phyloP scores from a whole-genome alignment of 1,140 invertebrate genomes.

The Ceratosolen fusciceps region DNA sequence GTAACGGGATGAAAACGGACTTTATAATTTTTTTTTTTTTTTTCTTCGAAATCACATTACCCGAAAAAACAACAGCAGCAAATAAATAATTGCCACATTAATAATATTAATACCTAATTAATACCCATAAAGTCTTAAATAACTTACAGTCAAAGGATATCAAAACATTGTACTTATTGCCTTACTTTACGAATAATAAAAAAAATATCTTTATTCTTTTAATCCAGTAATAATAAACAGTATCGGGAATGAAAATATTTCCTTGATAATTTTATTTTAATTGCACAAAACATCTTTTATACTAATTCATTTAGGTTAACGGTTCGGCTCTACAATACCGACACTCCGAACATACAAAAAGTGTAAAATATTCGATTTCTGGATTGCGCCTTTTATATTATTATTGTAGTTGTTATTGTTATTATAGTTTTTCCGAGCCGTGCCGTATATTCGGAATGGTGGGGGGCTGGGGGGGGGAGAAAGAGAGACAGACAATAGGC shows the following conservation, averaged over 20 bases:
- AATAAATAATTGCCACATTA: not conserved
- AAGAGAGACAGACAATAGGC: not conserved
- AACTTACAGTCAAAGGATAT: not conserved
- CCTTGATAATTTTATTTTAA: not conserved
- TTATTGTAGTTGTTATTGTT: slow-evolving; percentile 1
- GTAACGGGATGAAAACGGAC: slow-evolving; percentile 59
- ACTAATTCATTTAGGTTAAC: not conserved
- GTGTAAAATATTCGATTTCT: not conserved
- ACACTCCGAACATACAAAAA: not conserved
- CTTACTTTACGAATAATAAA: not conserved
- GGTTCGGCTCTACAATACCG: not conserved
- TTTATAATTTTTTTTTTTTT: slow-evolving; percentile 23
- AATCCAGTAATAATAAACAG: not conserved
- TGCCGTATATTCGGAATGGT: no score
- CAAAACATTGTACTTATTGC: slow-evolving; percentile 11
- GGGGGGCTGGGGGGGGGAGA: not conserved
- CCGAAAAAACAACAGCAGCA: not conserved
- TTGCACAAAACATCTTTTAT: not conserved
- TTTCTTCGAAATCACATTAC: slow-evolving; percentile 20
- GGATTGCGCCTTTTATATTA: not conserved
- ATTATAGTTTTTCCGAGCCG: not conserved
- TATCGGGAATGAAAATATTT: not conserved
- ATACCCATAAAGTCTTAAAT: no score
- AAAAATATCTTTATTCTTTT: no score
- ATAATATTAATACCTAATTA: not conserved